Percentiles rank a stretch among this genome's conserved stretches.
Conservation (phyloP, 2,113 vertebrate genomes). For the Syngnathus scovelli region DNA sequence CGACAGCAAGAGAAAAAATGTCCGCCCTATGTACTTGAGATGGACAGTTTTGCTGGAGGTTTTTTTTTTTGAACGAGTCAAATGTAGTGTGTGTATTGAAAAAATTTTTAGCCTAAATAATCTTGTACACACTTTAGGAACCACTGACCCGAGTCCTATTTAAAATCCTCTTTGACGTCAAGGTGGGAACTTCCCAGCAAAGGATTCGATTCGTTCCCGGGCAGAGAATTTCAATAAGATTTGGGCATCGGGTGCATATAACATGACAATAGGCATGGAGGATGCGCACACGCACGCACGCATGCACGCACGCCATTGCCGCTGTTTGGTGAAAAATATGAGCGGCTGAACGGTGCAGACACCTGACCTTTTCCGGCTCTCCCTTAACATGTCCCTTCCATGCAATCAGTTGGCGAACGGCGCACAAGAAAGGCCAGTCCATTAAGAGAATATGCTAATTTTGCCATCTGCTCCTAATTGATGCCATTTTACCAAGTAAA, state of each 20-base stretch:
- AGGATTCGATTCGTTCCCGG: constrained; percentile 35
- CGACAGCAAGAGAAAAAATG: too few species aligned
- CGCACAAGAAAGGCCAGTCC: constrained; percentile 77
- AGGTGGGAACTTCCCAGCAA: constrained; percentile 2
- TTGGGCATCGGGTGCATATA: constrained; percentile 52
- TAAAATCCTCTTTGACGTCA: background rate
- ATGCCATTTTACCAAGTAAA: constrained; percentile 83
- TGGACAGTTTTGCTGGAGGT: too few species aligned
- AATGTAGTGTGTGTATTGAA: too few species aligned
- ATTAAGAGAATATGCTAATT: constrained; percentile 84
- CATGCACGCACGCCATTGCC: constrained; percentile 1
- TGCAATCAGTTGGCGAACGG: constrained; percentile 67
- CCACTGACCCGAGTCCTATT: background rate
- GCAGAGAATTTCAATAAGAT: constrained; percentile 44
- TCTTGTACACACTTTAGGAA: background rate
- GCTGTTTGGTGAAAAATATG: constrained; percentile 76
- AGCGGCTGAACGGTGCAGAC: constrained; percentile 76
- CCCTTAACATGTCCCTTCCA: constrained; percentile 78
- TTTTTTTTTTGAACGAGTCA: too few species aligned
- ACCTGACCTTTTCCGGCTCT: constrained; percentile 79
- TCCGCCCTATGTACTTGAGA: too few species aligned
- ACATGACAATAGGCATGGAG: constrained; percentile 71
- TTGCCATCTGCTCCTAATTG: constrained; percentile 78
- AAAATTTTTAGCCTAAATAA: too few species aligned
- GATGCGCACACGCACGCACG: constrained; percentile 60